Evolutionary conservation across 2,888 invertebrate genomes (phyloP).

Genomic region (Pheosia gnoma): DNA sequence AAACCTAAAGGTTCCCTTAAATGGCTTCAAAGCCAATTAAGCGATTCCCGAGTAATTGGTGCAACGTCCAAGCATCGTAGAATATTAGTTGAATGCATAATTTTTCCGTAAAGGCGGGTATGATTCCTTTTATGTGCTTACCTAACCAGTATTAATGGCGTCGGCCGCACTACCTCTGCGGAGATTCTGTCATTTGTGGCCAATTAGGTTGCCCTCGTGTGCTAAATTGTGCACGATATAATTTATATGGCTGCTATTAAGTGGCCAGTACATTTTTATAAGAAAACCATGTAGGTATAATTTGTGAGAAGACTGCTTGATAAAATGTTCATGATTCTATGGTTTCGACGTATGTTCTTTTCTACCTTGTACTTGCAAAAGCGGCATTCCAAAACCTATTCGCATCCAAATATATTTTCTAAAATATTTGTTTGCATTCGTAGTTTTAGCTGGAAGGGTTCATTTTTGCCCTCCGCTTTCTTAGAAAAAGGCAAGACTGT

Average conservation of each 20-base stretch:
- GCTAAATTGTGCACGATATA: conserved; percentile 62
- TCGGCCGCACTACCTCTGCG: conserved; percentile 46
- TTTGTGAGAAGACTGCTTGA: neutral
- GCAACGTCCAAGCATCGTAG: conserved; percentile 34
- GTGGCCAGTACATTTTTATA: conserved; percentile 24
- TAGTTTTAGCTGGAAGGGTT: conserved; percentile 6
- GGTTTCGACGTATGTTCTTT: neutral
- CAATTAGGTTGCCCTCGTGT: conserved; percentile 65
- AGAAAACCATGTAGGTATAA: neutral
- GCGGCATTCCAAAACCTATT: neutral
- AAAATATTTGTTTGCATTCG: conserved; percentile 18
- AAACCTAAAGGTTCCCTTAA: conserved; percentile 22
- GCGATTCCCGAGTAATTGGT: conserved; percentile 45
- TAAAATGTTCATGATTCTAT: neutral
- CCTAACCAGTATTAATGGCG: conserved; percentile 73
- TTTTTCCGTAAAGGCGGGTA: conserved; percentile 64
- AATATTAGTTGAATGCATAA: conserved; percentile 61
- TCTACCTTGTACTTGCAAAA: too few species aligned
- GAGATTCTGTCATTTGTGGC: conserved; percentile 68
- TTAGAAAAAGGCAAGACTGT: conserved; percentile 28
- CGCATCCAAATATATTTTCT: neutral
- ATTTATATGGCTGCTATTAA: conserved; percentile 59
- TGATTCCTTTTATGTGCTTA: conserved; percentile 69
- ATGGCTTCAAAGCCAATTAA: conserved; percentile 25
- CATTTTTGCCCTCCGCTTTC: conserved; percentile 13